Percentiles rank a stretch among this genome's conserved stretches.
Conservation (phyloP, 2,888 invertebrate species). For the Erpobdella octoculata region DNA sequence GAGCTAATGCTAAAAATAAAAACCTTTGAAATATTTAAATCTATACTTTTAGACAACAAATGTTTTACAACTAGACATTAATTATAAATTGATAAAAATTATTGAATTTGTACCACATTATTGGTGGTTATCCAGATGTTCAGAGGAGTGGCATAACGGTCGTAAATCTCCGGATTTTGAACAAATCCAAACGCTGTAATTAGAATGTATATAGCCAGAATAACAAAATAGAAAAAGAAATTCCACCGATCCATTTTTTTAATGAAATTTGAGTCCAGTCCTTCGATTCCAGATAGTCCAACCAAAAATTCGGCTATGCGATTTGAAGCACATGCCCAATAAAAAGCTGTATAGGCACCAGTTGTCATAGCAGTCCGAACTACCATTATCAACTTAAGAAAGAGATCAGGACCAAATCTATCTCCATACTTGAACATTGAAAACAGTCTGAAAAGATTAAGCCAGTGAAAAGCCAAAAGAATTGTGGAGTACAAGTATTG, state of each 20-base stretch:
- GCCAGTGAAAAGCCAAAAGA: background rate
- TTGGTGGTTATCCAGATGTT: constrained; percentile 10
- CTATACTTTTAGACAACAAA: too few relatives aligned
- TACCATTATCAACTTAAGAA: background rate
- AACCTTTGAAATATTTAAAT: too few relatives aligned
- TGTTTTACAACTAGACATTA: too few relatives aligned
- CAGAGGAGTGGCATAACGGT: background rate
- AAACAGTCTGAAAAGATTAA: background rate
- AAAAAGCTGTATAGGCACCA: background rate
- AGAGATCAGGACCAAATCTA: constrained; percentile 1
- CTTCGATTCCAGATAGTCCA: background rate
- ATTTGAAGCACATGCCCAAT: background rate
- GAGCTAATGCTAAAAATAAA: too few relatives aligned
- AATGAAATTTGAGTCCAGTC: background rate
- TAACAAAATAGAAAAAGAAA: background rate
- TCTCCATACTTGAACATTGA: background rate
- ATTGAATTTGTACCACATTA: background rate
- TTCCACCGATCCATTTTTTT: background rate
- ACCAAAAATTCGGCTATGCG: background rate
- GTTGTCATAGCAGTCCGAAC: background rate
- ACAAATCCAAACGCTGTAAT: background rate
- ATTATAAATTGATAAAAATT: too few relatives aligned
- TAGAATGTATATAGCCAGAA: background rate
- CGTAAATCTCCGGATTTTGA: background rate
- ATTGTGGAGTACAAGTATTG: background rate